A percentile compares a stretch with the other conserved stretches of the same genome.
Conservation (phyloP, 2,113 vertebrate genomes). For the Centrocercus urophasianus region DNA sequence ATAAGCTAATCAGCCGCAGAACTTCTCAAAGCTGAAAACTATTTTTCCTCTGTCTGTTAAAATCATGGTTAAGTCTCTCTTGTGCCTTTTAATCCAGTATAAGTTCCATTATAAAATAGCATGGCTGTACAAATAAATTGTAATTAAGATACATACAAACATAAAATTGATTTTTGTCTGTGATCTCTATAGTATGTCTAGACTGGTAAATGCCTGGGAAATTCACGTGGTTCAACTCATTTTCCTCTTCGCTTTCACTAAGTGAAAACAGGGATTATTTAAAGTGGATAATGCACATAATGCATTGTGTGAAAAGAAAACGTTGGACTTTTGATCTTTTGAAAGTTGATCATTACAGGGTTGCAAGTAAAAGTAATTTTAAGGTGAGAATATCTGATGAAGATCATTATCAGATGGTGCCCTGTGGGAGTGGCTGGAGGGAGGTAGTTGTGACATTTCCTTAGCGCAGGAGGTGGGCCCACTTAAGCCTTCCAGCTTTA, state of each 20-base stretch:
- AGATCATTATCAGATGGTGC: background rate
- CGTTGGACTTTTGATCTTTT: background rate
- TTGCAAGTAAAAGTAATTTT: background rate
- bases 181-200: background rate
- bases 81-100: background rate
- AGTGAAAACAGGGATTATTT: background rate
- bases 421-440: background rate
- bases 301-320: background rate
- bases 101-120: background rate
- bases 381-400: background rate
- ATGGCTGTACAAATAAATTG: background rate
- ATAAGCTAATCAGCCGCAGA: background rate
- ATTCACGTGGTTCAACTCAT: background rate
- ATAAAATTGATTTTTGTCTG: background rate
- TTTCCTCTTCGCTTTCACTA: background rate
- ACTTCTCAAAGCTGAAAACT: background rate
- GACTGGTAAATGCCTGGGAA: background rate
- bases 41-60: background rate
- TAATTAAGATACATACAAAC: background rate
- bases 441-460: accelerated
- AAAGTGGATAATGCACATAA: background rate
- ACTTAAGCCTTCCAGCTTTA: background rate
- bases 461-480: accelerated
- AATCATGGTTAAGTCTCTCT: background rate
- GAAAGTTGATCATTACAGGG: background rate